Conservation (phyloP, 2,113 vertebrate species). For the Puntigrus tetrazona region DNA sequence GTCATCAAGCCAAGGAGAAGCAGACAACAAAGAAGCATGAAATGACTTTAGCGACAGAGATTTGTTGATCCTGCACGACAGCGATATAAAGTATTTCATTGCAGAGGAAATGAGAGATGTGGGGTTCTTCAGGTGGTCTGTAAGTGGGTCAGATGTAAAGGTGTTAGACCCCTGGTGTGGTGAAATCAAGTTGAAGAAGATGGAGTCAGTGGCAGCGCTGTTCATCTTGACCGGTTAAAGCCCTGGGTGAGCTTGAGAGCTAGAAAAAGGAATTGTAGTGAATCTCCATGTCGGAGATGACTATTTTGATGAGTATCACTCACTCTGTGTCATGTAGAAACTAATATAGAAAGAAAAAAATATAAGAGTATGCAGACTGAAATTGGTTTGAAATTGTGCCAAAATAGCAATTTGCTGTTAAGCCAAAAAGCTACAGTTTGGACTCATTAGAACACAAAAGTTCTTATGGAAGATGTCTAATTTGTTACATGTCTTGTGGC, state of each 20-base stretch:
- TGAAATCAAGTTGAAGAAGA: background rate
- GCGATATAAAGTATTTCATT: background rate
- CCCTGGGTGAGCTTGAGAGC: background rate
- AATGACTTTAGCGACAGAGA: background rate
- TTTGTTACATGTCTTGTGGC: background rate
- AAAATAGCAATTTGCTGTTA: background rate
- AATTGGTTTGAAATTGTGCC: background rate
- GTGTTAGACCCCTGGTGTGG: slow-evolving; percentile 28
- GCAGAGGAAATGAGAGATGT: background rate
- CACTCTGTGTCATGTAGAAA: too few relatives aligned
- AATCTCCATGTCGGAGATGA: background rate
- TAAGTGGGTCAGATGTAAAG: slow-evolving; percentile 53
- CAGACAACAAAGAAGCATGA: background rate
- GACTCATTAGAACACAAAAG: background rate
- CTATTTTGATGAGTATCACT: background rate
- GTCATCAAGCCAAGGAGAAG: background rate
- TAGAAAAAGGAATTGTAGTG: background rate
- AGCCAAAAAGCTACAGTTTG: background rate
- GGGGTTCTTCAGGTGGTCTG: slow-evolving; percentile 12
- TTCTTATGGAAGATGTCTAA: background rate
- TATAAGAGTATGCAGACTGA: background rate
- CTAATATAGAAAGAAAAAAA: too few relatives aligned
- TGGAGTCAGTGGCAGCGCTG: background rate
- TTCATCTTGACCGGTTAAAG: background rate
- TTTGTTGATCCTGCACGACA: background rate